These are phyloP conservation scores for Andricus quercusramuli DNA, from an alignment of 2,888 invertebrate species.

Conservation along the genomic window DNA sequence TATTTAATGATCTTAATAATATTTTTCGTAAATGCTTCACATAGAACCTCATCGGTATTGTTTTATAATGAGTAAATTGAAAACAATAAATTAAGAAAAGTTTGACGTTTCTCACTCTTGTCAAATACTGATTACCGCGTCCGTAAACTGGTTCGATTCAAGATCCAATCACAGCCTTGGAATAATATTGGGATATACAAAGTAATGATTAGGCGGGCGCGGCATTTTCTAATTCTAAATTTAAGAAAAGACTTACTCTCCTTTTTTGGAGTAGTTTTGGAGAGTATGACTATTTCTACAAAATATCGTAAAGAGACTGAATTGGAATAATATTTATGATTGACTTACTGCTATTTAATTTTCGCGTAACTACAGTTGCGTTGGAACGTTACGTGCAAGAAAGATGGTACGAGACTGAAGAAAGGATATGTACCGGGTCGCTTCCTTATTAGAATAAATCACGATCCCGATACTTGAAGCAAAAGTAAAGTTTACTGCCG, in stretches of 20 bases:
- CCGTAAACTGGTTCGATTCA: conserved; percentile 3
- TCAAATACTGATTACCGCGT: conserved; percentile 25
- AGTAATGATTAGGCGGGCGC: conserved; percentile 4
- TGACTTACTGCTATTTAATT: conserved; percentile 25
- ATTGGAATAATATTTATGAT: conserved; percentile 11
- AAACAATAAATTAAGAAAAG: background rate
- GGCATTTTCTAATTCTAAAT: conserved; percentile 9
- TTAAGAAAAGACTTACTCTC: conserved; percentile 8
- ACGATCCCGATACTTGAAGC: conserved; percentile 50
- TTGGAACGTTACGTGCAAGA: conserved; percentile 33
- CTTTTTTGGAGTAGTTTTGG: background rate
- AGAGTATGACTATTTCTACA: background rate
- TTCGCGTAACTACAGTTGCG: background rate
- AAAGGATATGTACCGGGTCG: conserved; percentile 66
- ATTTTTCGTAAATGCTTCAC: background rate
- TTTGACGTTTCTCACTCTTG: background rate
- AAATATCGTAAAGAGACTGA: conserved; percentile 24
- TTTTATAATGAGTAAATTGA: background rate
- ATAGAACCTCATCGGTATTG: background rate
- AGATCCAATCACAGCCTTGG: conserved; percentile 34
- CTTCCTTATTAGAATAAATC: conserved; percentile 52
- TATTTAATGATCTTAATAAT: background rate
- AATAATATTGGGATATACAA: conserved; percentile 11
- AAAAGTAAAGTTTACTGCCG: conserved; percentile 55
- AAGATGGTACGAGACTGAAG: conserved; percentile 15